Evolutionary conservation across 2,888 invertebrate species (phyloP).

Genomic region (Brachyptera putata): DNA sequence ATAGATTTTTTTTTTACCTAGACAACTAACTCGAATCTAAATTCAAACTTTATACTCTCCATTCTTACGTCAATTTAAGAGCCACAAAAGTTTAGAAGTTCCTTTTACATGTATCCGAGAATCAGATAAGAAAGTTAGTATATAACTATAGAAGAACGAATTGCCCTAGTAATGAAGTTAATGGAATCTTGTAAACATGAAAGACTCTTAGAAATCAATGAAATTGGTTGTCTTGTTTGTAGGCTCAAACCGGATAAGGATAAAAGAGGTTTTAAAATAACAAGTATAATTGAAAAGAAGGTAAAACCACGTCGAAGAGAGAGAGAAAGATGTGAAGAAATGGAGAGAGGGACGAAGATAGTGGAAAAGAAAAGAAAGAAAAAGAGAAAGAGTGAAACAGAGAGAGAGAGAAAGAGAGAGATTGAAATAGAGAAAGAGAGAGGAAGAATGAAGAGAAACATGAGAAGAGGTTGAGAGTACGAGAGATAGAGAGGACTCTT

Average conservation of each 20-base stretch:
- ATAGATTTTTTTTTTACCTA: background rate
- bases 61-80: background rate
- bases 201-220: constrained; percentile 13
- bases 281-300: constrained; percentile 3
- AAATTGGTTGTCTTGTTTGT: constrained; percentile 3
- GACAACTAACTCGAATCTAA: background rate
- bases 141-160: background rate
- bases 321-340: background rate
- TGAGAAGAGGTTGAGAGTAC: too few relatives aligned
- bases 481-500: too few relatives aligned
- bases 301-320: background rate
- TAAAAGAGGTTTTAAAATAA: constrained; percentile 13
- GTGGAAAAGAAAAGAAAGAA: background rate
- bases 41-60: constrained; percentile 9
- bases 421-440: background rate
- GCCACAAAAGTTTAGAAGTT: background rate
- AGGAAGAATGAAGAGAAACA: background rate
- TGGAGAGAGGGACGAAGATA: background rate
- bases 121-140: constrained; percentile 15
- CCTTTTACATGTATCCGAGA: constrained; percentile 19
- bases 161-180: constrained; percentile 10
- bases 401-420: background rate
- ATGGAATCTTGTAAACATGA: constrained; percentile 6
- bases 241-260: background rate
- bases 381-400: background rate